Evolutionary conservation across 2,888 invertebrate species (phyloP), one percentile per base, ranked within the genome.

Genomic region (Tinea pellionella): DNA sequence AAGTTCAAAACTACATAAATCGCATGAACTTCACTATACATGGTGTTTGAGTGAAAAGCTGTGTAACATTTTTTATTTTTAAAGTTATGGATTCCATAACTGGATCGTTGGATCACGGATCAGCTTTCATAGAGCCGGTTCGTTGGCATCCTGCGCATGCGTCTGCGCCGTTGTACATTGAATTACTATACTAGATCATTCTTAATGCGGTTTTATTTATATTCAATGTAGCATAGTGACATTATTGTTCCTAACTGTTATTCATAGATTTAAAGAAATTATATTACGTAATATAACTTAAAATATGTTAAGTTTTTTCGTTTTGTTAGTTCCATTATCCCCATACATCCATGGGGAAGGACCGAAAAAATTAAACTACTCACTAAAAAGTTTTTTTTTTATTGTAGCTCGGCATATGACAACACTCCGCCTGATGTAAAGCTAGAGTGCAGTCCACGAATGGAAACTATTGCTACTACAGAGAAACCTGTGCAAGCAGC

Each of bases 1-100:
- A 47, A 6, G 47, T 47, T 47, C 13, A 47, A 57, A 24, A 24
- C 24, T 3, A 57, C 57, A 57, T 57, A 32, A 57, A 57, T 57
- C 47, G 15, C 29, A 59, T 12, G 47, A 8, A 42, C 18, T 11
- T 43, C 30, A 43, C 29, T 59, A 29, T 77, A 81, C 73, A 85
- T 72, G 84, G 85, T 63, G 67, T 71, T 73, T 63, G 67, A 75
- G 80, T 75, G 81, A 80, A 85, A 85, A 77, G 78, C 70, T 63
- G 73, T 63, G 63, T 66, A 67, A 69, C 65, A 71, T 72, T 65
- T 80, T 81, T 83, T 81, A 81, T 75, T 72, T 65, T 66, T 71
- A 75, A 80, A 75, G 80, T 78, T 80, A 78, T 72, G 68, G 70
- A 69, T 64, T 68, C 76, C 77, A 74, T 78, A 80, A 77, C 75